Base-by-base conservation (phyloP, 2,113 vertebrate species). In the Alethe castanea region DNA sequence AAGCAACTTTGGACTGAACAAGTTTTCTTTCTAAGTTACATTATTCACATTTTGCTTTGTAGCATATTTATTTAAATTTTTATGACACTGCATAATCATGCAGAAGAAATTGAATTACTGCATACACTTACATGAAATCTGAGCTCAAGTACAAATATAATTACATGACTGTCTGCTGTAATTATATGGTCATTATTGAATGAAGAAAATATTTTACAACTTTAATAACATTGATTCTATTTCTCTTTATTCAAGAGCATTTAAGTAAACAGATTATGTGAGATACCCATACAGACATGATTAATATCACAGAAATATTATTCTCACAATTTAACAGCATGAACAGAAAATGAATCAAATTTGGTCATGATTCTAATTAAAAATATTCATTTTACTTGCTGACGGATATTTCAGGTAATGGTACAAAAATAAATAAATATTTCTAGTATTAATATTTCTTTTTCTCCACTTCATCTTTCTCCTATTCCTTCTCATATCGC, bases 1-100 rank as follows among this genome's bases (percentile, higher is more conserved):
- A 92, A 95, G 84, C 78, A 95, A 93, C 57, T 93, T 89, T 56
- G n/a, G 14, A 74, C 7, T 62, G 31, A 90, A 65, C 9, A 86
- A 73, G 26, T 86, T 77, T 29, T 90, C 29, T 86, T 76, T 73
- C 45, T 88, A 92, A 77, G 54, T 93, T 82, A 76, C 5, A 52
- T 85, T 91, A 69, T 77, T 96, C 60, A 76, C 8, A 81, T 95
- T 93, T 95, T 82, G 48, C 35, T 72, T 94, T 72, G 74, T 56
- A 81, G 60, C 44, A 15, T 83, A 89, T 94, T 89, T 95, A 91
- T 95, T 84, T 83, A 73, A 77, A 44, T 88, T 95, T 95, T 93
- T 94, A 95, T 94, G 88, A 66, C 52, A 56, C 64, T 70, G 60
- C 33, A 81, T 94, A 91, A 79, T 83, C 60, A 83, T 36, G 40